Percentiles rank a stretch among this genome's conserved stretches.
Conservation (phyloP, 1,140 invertebrate species). For the Trachymyrmex cornetzi region DNA sequence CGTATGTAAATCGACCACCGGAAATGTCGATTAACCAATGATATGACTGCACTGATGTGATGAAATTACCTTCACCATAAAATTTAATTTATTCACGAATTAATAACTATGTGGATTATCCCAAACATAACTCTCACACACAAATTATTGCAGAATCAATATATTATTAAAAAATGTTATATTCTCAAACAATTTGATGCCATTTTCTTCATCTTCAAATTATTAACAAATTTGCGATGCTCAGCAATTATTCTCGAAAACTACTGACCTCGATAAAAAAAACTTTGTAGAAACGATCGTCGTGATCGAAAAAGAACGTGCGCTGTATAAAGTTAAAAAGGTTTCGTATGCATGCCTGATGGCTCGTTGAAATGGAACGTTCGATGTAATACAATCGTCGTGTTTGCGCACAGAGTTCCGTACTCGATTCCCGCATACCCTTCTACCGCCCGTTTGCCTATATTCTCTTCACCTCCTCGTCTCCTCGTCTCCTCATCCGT, state of each 20-base stretch:
- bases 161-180: neutral
- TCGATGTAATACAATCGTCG: slow-evolving; percentile 65
- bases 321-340: slow-evolving; percentile 57
- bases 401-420: slow-evolving; percentile 68
- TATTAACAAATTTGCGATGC: neutral
- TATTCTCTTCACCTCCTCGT: slow-evolving; percentile 19
- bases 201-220: neutral
- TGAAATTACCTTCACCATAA: slow-evolving; percentile 8
- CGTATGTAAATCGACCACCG: slow-evolving; percentile 21
- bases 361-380: slow-evolving; percentile 47
- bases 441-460: slow-evolving; percentile 1
- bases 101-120: neutral
- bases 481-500: neutral
- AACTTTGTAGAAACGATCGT: slow-evolving; percentile 21
- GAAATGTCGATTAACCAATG: slow-evolving; percentile 34
- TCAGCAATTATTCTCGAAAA: slow-evolving; percentile 23
- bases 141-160: neutral
- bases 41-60: neutral
- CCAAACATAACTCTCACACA: neutral
- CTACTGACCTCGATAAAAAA: neutral
- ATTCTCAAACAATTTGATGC: neutral
- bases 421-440: slow-evolving; percentile 47
- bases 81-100: slow-evolving; percentile 13
- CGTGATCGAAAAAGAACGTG: slow-evolving; percentile 40
- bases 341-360: slow-evolving; percentile 55